Conservation (phyloP, 2,888 invertebrate genomes). For the Aspidiotus destructor region DNA sequence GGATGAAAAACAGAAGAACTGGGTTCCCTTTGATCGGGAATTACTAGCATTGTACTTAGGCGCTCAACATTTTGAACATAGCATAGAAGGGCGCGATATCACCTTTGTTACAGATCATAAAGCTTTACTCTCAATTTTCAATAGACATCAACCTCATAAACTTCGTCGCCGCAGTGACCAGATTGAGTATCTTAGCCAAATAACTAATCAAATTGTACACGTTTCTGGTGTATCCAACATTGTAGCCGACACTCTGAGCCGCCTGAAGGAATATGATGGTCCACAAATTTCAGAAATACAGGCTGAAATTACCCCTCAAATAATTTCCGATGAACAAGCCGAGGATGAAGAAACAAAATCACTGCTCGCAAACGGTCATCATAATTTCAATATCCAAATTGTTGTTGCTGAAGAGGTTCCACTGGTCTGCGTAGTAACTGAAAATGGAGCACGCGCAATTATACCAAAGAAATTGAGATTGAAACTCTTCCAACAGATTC, state of each 20-base stretch:
- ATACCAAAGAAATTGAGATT: background rate
- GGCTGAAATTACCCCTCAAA: background rate
- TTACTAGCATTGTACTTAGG: background rate
- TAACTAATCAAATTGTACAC: background rate
- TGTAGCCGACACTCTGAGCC: constrained; percentile 1
- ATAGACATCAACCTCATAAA: background rate
- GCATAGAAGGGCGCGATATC: background rate
- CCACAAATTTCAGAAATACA: background rate
- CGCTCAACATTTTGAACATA: constrained; percentile 1
- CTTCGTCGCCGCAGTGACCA: background rate
- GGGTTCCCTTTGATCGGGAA: background rate
- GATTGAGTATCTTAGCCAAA: background rate
- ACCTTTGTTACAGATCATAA: too few species aligned
- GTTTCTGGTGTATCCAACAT: background rate
- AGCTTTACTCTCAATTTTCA: background rate
- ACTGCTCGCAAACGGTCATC: background rate
- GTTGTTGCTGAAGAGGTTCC: background rate
- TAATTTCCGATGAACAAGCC: background rate
- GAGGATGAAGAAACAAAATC: too few species aligned
- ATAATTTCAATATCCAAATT: background rate
- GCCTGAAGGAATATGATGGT: too few species aligned
- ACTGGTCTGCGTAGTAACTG: background rate
- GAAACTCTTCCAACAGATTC: background rate
- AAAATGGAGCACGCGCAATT: background rate
- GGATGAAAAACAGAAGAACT: background rate